These are phyloP conservation scores for Ephialtes manifestator DNA, from an alignment of 2,888 invertebrate genomes.

Conservation along the genomic window DNA sequence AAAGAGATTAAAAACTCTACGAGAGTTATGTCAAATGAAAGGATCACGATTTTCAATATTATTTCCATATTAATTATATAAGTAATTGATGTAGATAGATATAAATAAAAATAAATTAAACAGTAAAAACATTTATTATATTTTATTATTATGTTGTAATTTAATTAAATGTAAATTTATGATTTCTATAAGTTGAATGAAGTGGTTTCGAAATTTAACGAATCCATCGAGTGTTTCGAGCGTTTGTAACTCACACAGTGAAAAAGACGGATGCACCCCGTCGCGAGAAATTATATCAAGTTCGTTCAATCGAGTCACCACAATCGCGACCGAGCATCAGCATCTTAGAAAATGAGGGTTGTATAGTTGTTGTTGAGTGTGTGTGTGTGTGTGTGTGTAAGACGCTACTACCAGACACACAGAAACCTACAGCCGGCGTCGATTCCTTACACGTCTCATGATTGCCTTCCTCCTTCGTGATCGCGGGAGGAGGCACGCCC, in stretches of 20 bases:
- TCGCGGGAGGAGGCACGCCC: conserved; percentile 26
- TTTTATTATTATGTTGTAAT: no score
- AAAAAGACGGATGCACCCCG: conserved; percentile 46
- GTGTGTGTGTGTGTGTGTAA: conserved; percentile 50
- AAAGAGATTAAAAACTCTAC: no score
- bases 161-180: no score
- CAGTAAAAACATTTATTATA: no score
- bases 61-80: not conserved
- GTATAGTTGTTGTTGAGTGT: conserved; percentile 17
- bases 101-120: no score
- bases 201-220: no score
- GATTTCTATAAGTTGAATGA: conserved; percentile 35
- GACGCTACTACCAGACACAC: conserved; percentile 36
- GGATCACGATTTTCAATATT: no score
- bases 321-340: conserved; percentile 60
- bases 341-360: conserved; percentile 15
- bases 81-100: no score
- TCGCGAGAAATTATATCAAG: conserved; percentile 54
- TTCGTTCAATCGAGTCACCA: conserved; percentile 58
- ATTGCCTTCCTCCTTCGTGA: conserved; percentile 64
- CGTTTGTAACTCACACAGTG: conserved; percentile 5
- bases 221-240: no score
- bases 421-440: conserved; percentile 26
- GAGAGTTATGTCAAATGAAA: no score
- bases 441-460: conserved; percentile 65